phyloP scores from a whole-genome alignment of 1,140 invertebrate species.

The Plutomurus gul region DNA sequence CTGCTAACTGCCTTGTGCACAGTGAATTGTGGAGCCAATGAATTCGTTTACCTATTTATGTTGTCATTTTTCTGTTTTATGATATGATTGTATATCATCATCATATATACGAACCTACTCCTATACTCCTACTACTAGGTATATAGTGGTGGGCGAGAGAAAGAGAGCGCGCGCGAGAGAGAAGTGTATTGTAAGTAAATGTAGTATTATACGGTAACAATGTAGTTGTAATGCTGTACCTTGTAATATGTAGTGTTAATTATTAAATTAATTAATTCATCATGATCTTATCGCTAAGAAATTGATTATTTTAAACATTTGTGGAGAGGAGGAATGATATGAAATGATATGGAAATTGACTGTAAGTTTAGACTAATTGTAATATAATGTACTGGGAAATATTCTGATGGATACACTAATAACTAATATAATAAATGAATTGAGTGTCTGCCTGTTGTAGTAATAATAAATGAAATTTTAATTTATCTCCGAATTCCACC shows the following conservation, averaged over 20 bases:
- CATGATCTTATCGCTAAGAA: neutral
- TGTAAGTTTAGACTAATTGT: constrained; percentile 25
- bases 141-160: too few relatives aligned
- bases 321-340: neutral
- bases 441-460: constrained; percentile 21
- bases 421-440: constrained; percentile 24
- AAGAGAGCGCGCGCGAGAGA: too few relatives aligned
- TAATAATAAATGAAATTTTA: constrained; percentile 24
- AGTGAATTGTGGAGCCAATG: too few relatives aligned
- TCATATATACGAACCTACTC: too few relatives aligned
- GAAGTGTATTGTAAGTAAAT: too few relatives aligned
- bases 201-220: neutral
- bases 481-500: constrained; percentile 10
- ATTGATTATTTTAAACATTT: constrained; percentile 29
- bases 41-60: too few relatives aligned
- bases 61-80: too few relatives aligned
- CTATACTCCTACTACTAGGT: too few relatives aligned
- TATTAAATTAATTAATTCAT: neutral
- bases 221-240: neutral
- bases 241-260: neutral
- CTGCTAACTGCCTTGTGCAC: too few relatives aligned
- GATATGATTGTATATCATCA: too few relatives aligned
- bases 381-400: constrained; percentile 16
- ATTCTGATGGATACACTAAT: constrained; percentile 22
- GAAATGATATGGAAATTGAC: constrained; percentile 24